A percentile compares a stretch with the other conserved stretches of the same genome.
Conservation (phyloP, 2,113 vertebrate species). For the Thunnus maccoyii region DNA sequence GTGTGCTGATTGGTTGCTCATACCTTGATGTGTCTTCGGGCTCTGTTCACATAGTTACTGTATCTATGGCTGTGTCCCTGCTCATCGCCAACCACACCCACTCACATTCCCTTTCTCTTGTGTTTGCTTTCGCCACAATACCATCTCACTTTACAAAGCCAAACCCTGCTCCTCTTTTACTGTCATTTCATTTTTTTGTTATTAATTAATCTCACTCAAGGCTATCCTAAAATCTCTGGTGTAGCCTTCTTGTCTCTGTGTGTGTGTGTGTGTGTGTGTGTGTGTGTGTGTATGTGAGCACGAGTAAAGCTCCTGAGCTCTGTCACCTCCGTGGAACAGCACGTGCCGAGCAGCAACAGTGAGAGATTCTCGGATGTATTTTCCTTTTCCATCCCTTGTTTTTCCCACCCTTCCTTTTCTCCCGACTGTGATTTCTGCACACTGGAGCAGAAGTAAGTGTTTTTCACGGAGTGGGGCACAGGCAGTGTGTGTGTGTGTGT, state of each 20-base stretch:
- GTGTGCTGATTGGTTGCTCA: conserved; percentile 70
- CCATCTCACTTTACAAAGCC: conserved; percentile 49
- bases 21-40: conserved; percentile 64
- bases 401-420: conserved; percentile 54
- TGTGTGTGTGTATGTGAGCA: not conserved
- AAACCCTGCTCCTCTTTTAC: conserved; percentile 14
- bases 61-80: conserved; percentile 77
- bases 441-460: conserved; percentile 73
- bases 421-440: conserved; percentile 71
- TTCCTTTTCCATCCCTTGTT: conserved; percentile 51
- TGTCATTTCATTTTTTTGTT: conserved; percentile 9
- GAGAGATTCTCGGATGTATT: conserved; percentile 52
- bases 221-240: conserved; percentile 19
- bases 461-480: conserved; percentile 65
- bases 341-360: conserved; percentile 37
- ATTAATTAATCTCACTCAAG: conserved; percentile 6
- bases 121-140: conserved; percentile 23
- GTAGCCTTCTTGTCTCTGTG: conserved; percentile 1
- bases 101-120: conserved; percentile 52
- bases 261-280: conserved; percentile 2
- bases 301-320: conserved; percentile 42
- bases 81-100: conserved; percentile 76
- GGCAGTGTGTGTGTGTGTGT: conserved; percentile 40
- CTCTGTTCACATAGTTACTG: conserved; percentile 81
- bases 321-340: conserved; percentile 46